Base-by-base conservation (phyloP, 2,888 invertebrate genomes). In the Omphaloscelis lunosa region DNA sequence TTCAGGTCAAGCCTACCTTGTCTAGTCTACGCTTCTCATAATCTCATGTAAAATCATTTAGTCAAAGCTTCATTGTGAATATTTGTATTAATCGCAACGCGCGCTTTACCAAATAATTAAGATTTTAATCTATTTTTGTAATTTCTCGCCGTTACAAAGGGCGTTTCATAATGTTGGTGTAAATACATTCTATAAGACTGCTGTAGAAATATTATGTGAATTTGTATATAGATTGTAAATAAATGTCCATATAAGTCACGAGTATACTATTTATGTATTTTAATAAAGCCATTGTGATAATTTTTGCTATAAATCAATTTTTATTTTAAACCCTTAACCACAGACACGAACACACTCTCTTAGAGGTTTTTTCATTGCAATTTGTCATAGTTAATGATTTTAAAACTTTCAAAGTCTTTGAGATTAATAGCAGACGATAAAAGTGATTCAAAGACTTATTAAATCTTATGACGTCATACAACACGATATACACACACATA, bases 261-360 rank as follows among this genome's bases (percentile, higher is more conserved):
- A 95, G 96, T 96, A 96, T 96, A 96, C 96, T 96, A 96, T 96
- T 96, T 96, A 96, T 96, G 96, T 96, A 96, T 94, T 96, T 96
- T 96, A 96, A 96, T 96, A 96, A 96, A 96, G 96, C 96, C 96
- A 96, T 96, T 96, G 96, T 96, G 96, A 96, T 96, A 96, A 96
- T 96, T 96, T 95, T 96, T 96, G 95, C 95, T 88, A 96, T 93
- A 94, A 81, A 84, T 85, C 79, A 85, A 3, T 51, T 51, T 86
- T 93, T 93, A 90, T 92, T 94, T 91, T 86, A 34, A 69, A 73
- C 68, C 85, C 79, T 70, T 77, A 34, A 3, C 34, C 34, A 34
- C 34, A 34, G 5, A 34, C 34, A 34, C 34, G 34, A 34, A 34
- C 34, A 34, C 4, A 34, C 34, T 34, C 4, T 34, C 34, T 34